Percentiles rank a stretch among this genome's conserved stretches.
phyloP scores from a whole-genome alignment of 2,888 invertebrate species.

The Cremastinae sp. region DNA sequence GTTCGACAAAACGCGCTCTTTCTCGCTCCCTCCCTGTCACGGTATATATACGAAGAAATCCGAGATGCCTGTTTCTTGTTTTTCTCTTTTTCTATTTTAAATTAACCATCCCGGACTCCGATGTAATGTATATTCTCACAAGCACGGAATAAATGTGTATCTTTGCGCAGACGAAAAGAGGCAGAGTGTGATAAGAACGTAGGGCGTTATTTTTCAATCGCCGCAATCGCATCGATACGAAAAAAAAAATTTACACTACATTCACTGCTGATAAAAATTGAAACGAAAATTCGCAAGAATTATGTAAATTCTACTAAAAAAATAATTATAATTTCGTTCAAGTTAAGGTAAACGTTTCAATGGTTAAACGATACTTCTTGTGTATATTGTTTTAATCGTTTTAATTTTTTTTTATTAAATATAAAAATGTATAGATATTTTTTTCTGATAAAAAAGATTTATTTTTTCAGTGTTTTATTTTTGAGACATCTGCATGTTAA shows the following conservation, averaged over 20 bases:
- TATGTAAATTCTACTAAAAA: too few species aligned
- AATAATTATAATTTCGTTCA: too few species aligned
- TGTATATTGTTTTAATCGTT: too few species aligned
- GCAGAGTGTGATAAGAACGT: slow-evolving; percentile 12
- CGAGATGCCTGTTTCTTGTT: slow-evolving; percentile 49
- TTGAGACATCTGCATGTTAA: too few species aligned
- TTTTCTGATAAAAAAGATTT: too few species aligned
- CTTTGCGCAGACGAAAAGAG: neutral
- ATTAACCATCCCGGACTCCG: neutral
- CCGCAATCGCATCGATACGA: neutral
- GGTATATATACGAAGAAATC: slow-evolving; percentile 24
- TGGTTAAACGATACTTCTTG: too few species aligned
- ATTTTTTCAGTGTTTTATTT: too few species aligned
- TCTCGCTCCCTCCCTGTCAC: too few species aligned
- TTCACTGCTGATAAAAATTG: neutral
- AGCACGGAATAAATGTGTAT: neutral
- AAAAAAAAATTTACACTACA: neutral
- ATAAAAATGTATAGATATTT: too few species aligned
- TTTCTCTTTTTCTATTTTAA: too few species aligned
- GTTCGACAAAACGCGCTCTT: slow-evolving; percentile 5
- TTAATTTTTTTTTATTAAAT: too few species aligned
- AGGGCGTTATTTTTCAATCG: slow-evolving; percentile 38
- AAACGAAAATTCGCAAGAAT: neutral
- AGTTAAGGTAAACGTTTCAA: too few species aligned
- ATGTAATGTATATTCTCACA: neutral